Evolutionary conservation across 1,140 invertebrate genomes (phyloP).

Genomic region (Cephus cinctus): DNA sequence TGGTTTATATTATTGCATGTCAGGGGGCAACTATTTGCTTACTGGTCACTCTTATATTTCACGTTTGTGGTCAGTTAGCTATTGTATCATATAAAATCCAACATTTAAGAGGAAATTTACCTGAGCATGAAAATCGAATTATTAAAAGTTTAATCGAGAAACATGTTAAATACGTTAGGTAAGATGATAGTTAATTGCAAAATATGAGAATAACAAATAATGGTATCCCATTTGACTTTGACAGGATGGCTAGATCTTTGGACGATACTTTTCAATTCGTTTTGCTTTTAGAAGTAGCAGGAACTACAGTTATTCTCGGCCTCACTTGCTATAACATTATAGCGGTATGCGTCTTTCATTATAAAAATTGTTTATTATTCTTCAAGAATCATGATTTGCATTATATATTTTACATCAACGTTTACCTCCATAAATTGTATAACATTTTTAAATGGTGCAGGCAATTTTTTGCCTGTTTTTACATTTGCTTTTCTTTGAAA

Average conservation of each 20-base stretch:
- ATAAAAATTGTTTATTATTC: background rate
- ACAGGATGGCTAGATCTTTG: constrained; percentile 28
- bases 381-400: background rate
- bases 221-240: background rate
- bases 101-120: constrained; percentile 3
- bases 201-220: background rate
- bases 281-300: constrained; percentile 24
- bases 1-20: constrained; percentile 19
- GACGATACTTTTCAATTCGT: constrained; percentile 26
- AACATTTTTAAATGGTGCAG: background rate
- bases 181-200: background rate
- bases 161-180: constrained; percentile 13
- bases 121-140: constrained; percentile 21
- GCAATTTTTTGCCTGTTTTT: background rate
- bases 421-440: background rate
- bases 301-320: constrained; percentile 21
- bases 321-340: constrained; percentile 23
- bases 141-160: constrained; percentile 28
- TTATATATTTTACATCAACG: background rate
- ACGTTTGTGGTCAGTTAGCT: constrained; percentile 22
- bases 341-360: constrained; percentile 17
- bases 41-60: constrained; percentile 18
- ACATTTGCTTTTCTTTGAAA: too few species aligned
- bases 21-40: constrained; percentile 19
- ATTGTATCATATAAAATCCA: constrained; percentile 18